phyloP scores from a whole-genome alignment of 2,888 invertebrate species.

The Zelleria hepariella region DNA sequence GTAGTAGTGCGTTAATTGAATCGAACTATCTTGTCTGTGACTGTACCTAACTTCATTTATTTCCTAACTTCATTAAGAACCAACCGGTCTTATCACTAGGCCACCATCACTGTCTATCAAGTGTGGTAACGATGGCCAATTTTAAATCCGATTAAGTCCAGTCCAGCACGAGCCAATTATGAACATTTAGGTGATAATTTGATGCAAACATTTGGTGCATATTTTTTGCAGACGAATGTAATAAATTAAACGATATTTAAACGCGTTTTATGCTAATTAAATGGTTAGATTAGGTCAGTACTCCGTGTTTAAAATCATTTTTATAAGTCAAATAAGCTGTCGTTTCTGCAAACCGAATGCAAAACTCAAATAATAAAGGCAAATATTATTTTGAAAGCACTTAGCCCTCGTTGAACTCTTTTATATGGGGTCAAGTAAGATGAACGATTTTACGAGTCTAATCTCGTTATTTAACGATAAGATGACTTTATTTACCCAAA shows the following conservation, averaged over 20 bases:
- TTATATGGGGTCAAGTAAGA: slow-evolving; percentile 8
- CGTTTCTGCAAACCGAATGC: not conserved
- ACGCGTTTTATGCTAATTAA: not conserved
- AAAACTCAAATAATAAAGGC: not conserved
- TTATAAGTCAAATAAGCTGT: not conserved
- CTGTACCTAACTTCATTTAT: no score
- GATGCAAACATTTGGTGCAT: not conserved
- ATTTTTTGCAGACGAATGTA: not conserved
- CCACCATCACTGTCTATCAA: no score
- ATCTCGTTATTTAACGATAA: not conserved
- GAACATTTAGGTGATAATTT: not conserved
- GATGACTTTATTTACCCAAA: not conserved
- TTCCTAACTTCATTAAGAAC: no score
- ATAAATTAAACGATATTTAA: not conserved
- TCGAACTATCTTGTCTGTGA: no score
- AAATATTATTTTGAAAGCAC: not conserved
- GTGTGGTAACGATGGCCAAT: no score
- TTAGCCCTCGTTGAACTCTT: slow-evolving; percentile 12
- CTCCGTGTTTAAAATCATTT: not conserved
- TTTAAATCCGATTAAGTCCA: no score
- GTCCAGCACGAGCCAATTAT: not conserved
- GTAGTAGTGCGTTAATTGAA: no score
- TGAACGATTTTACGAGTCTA: not conserved
- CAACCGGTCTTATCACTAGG: no score
- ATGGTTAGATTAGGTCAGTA: not conserved